Evolutionary conservation across 1,140 invertebrate genomes (phyloP).

Genomic region (Venturia canescens): DNA sequence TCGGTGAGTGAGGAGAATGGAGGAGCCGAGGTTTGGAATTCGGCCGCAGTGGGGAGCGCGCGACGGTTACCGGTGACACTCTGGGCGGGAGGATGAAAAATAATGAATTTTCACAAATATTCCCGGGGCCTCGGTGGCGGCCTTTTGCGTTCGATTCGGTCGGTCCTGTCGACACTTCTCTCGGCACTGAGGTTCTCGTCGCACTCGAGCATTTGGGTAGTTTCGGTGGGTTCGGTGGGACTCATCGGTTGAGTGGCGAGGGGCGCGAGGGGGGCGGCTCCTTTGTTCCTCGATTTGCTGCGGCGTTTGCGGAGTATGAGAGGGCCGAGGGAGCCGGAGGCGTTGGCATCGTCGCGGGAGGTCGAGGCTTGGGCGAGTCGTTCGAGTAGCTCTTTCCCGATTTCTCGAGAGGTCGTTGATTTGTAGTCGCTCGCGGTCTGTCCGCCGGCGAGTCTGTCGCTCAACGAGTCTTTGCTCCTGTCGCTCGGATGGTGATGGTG

Average conservation of each 20-base stretch:
- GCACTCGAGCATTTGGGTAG: slow-evolving; percentile 73
- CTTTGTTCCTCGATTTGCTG: slow-evolving; percentile 83
- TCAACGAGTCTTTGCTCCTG: slow-evolving; percentile 53
- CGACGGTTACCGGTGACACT: no score
- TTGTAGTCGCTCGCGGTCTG: slow-evolving; percentile 62
- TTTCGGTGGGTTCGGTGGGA: slow-evolving; percentile 69
- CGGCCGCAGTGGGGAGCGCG: no score
- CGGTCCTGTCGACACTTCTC: slow-evolving; percentile 57
- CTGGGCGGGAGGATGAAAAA: no score
- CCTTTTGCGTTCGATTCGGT: slow-evolving; percentile 69
- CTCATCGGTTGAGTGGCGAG: slow-evolving; percentile 73
- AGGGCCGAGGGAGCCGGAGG: slow-evolving; percentile 78
- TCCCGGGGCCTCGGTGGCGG: slow-evolving; percentile 72
- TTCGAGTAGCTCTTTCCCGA: slow-evolving; percentile 71
- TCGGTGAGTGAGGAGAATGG: no score
- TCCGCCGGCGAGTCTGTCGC: slow-evolving; percentile 56
- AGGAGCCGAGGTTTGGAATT: no score
- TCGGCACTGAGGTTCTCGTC: slow-evolving; percentile 62
- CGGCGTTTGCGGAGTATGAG: slow-evolving; percentile 82
- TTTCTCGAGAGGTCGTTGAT: slow-evolving; percentile 62
- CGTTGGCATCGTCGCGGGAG: slow-evolving; percentile 63
- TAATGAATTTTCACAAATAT: slow-evolving; percentile 73
- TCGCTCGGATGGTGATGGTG: slow-evolving; percentile 68
- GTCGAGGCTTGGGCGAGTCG: slow-evolving; percentile 77
- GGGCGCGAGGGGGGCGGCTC: slow-evolving; percentile 81